Evolutionary conservation across 1,140 invertebrate species (phyloP), one percentile per base, ranked within the genome.

Genomic region (Drosophila kurseongensis): DNA sequence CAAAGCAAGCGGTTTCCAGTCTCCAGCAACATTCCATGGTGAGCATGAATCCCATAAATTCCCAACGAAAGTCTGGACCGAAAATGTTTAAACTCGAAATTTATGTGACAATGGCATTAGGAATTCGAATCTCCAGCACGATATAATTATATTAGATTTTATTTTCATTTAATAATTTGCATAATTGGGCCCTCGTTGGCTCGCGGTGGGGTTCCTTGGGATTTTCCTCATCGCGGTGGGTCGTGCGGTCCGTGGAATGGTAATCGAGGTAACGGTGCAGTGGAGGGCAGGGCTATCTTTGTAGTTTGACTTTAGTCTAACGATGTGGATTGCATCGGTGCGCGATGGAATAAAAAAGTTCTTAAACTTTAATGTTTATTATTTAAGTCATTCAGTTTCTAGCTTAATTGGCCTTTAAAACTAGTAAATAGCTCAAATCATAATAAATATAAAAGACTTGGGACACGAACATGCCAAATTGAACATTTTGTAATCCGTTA

Each of bases 61-160:
- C 51, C 65, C 59, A 65, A 73, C 56, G 73, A 86, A 85, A 71
- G 71, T 63, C 54, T 72, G 58, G 75, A 52, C 61, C 68, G 66
- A 75, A 85, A 85, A 88, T 82, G 82, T 78, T 88, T 85, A 86
- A 82, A 78, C 81, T 71, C 62, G 65, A 86, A 88, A 81, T 84
- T 84, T 84, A 84, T 84, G 80, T 69, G 78, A 78, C 67, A 77
- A 62, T 36, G 23, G 76, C 84, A 86, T 78, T 74, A 78, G 60
- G 73, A 68, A 81, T 69, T 86, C 67, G 66, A 81, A 81, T 78
- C 47, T 66, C n/a, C 60, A 42, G 65, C 60, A 68, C 65, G 65
- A 78, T 66, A 82, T 82, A 78, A 68, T 74, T 66, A 81, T 72
- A 81, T 78, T 83, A 66, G 40, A 54, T 75, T 78, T 75, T 59